Evolutionary conservation across 1,140 invertebrate genomes (phyloP), one percentile per base, ranked within the genome.

Genomic region (Andricus grossulariae): DNA sequence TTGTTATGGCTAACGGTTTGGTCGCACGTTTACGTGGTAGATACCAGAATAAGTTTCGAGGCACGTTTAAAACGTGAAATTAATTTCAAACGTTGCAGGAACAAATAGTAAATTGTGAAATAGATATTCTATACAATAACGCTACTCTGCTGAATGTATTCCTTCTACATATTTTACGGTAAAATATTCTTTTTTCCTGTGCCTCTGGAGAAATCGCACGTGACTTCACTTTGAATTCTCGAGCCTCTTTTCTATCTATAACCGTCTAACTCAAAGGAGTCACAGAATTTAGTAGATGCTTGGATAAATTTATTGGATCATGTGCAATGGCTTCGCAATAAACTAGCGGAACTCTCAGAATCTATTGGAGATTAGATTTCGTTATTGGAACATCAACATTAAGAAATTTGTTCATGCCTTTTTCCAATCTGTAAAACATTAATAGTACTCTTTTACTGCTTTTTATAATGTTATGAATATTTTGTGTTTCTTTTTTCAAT

Each of bases 271-370:
- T 7, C n/a, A 45, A 66, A 66, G 39, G 60, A 66, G 60, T 39
- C 60, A 25, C 21, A 66, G 25, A 66, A 66, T 66, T 66, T 66
- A 66, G 60, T 66, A 66, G 60, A 66, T 66, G 32, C 60, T 66
- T 66, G 32, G 39, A 16, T 39, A 66, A 66, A 66, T 66, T 66
- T 66, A 66, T 66, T 16, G 39, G 60, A 39, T 66, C 25, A 15
- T 66, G 25, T 66, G n/a, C 15, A 66, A 32, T 66, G 25, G 60
- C 60, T 66, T 45, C 45, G 13, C 60, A 15, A 66, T 66, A 13
- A 45, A 45, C 60, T 66, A 66, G 39, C n/a, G 60, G 32, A 8
- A 13, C 60, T 66, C 12, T 66, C 10, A 45, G 39, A 45, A 45
- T 45, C 39, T 45, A 45, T 45, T 45, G 10, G 39, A 45, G 10